Base-by-base conservation (phyloP, 2,113 vertebrate species). In the Polyodon spathula region DNA sequence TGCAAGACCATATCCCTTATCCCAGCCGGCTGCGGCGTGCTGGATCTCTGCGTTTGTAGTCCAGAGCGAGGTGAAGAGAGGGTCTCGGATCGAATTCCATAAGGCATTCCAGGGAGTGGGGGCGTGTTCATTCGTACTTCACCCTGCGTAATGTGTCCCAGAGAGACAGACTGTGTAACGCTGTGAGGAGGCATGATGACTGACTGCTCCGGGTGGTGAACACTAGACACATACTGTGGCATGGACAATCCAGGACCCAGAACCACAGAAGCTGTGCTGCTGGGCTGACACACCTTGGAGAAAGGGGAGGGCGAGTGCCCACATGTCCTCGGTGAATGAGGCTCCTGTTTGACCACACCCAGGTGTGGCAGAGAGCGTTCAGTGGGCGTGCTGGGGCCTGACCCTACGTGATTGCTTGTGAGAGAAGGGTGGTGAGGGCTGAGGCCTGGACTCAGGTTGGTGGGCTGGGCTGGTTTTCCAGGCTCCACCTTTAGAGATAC, bases 181-280 rank as follows among this genome's bases (percentile, higher is more conserved):
- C 90, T 97, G 63, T 96, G 94, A 44, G 93, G 92, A 0, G 93
- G 92, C 86, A 98, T 97, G 75, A 98, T 98, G 40, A 98, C 96
- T 2, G 88, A 97, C 65, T 96, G 93, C 68, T 98, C 96, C 0
- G 89, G 81, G 57, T 87, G 84, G 68, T 97, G 95, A 61, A 97
- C 84, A 56, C 85, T 87, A 37, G 93, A 89, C 60, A 93, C 90
- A 75, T 93, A 97, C 67, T 91, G 87, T 7, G 93, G 83, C 64
- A 93, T 86, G 0, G 91, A 79, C 37, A 94, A 87, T 39, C 89
- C 86, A 0, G 92, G 86, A 0, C 89, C 88, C 76, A 95, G 68
- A 85, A 94, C 93, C 17, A 94, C 89, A 0, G 91, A 90, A 43
- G 89, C 85, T 2, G 83, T 86, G 6, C 83, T 84, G 64, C 84